These are phyloP conservation scores for Gandaritis pyraliata DNA, from an alignment of 2,888 invertebrate species.

Conservation along the genomic window DNA sequence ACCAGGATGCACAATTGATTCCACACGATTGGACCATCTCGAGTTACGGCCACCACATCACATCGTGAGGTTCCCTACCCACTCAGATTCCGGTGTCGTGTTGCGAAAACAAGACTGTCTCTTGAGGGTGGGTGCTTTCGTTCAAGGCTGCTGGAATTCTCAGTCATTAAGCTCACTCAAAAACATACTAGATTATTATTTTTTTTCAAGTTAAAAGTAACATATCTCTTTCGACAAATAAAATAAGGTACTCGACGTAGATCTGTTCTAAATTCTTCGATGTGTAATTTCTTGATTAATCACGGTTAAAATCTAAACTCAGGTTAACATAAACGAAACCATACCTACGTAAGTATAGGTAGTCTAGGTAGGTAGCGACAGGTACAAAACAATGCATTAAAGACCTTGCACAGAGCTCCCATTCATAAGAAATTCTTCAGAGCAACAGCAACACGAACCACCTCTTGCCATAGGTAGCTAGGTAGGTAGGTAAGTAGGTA, in stretches of 20 bases:
- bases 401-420: background rate
- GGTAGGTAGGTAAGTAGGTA: background rate
- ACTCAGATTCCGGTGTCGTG: slow-evolving; percentile 66
- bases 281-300: too few species aligned
- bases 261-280: too few species aligned
- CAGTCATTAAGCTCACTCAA: too few species aligned
- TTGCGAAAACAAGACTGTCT: slow-evolving; percentile 48
- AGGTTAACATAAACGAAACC: background rate
- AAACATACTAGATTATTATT: too few species aligned
- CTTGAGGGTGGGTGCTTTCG: slow-evolving; percentile 8
- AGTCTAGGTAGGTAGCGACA: too few species aligned
- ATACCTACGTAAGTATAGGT: background rate
- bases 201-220: too few species aligned
- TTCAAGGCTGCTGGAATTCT: slow-evolving; percentile 7
- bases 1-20: slow-evolving; percentile 68
- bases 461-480: background rate
- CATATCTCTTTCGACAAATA: too few species aligned
- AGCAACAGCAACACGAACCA: slow-evolving; percentile 15
- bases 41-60: slow-evolving; percentile 66
- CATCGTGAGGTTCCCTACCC: slow-evolving; percentile 51
- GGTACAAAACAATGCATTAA: background rate
- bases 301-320: too few species aligned
- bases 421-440: slow-evolving; percentile 22
- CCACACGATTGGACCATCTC: slow-evolving; percentile 59
- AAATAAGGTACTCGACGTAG: too few species aligned